These are phyloP conservation scores for Synergus gifuensis DNA, from an alignment of 2,888 invertebrate genomes.

Conservation along the genomic window DNA sequence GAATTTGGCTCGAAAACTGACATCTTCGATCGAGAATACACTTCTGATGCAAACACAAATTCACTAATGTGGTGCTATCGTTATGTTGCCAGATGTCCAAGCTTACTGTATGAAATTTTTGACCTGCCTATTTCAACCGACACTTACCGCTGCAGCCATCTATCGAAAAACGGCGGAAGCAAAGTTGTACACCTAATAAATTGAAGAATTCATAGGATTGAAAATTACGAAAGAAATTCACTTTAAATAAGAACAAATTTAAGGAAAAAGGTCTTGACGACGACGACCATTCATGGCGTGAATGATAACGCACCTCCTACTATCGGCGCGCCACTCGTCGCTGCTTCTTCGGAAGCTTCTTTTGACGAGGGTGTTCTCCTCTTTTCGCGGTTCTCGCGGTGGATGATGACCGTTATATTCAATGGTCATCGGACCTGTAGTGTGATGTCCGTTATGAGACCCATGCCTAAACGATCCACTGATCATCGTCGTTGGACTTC, in stretches of 20 bases:
- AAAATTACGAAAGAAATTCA: too few species aligned
- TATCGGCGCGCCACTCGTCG: constrained; percentile 75
- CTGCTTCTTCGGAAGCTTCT: constrained; percentile 75
- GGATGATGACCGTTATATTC: constrained; percentile 74
- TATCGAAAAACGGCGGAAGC: too few species aligned
- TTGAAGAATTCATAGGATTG: too few species aligned
- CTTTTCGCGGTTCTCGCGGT: constrained; percentile 74
- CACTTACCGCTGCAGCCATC: too few species aligned
- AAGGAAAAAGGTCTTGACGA: constrained; percentile 45
- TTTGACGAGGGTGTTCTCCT: constrained; percentile 72
- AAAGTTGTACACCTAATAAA: too few species aligned
- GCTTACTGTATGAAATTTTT: too few species aligned
- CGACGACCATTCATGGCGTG: constrained; percentile 11
- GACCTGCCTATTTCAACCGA: too few species aligned
- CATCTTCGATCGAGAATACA: too few species aligned
- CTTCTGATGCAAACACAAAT: too few species aligned
- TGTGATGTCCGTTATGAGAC: constrained; percentile 70
- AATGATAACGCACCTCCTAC: constrained; percentile 74
- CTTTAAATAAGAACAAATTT: background rate
- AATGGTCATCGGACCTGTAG: constrained; percentile 67
- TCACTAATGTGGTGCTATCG: too few species aligned
- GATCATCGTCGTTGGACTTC: constrained; percentile 69
- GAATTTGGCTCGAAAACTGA: too few species aligned
- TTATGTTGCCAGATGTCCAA: too few species aligned
- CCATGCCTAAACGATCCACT: constrained; percentile 68